Base-by-base conservation (phyloP, 2,888 invertebrate species). In the Lasioglossum leucozonium region DNA sequence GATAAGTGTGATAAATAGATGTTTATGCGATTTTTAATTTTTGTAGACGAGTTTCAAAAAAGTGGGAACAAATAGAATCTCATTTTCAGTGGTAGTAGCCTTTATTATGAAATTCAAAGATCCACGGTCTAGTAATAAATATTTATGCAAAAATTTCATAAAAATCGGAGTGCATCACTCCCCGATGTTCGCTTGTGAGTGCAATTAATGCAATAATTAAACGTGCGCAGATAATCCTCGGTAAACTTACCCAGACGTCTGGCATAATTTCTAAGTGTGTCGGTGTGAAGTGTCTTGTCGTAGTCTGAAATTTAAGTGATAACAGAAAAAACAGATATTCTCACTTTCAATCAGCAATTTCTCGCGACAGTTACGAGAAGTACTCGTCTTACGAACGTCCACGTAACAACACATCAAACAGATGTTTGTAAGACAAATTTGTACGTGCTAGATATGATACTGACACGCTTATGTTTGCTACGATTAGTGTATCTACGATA, bases 401-500 rank as follows among this genome's bases (percentile, higher is more conserved):
- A 58, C 79, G n/a, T 51, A 55, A 84, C 62, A 74, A 44, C 42
- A 26, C 42, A 65, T 55, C 79, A 40, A 82, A 74, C 55, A 79
- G 30, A 77, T 84, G 42, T 55, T 75, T 73, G 79, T n/a, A 71
- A 82, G 81, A 81, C 77, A 86, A 85, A 86, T 88, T 88, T 82
- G 77, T 79, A 73, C 69, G 82, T 77, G 62, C 81, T 58, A 87
- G 80, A 81, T 77, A 34, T 51, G 72, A 72, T 72, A 26, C 44
- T 47, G 87, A 69, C 88, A 78, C 72, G 78, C 83, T 75, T 81
- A 75, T 72, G 72, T 79, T 76, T 76, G 78, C 34, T 69, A 8
- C 72, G 87, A 90, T 91, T 91, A 90, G 89, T 81, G 77, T 72
- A 30, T 47, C 69, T 1, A 76, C 80, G 90, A 90, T 90, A 90